Percentiles rank a stretch among this genome's conserved stretches.
Evolutionary conservation across 2,888 invertebrate species (phyloP).

Genomic region (Drosophila ezoana): DNA sequence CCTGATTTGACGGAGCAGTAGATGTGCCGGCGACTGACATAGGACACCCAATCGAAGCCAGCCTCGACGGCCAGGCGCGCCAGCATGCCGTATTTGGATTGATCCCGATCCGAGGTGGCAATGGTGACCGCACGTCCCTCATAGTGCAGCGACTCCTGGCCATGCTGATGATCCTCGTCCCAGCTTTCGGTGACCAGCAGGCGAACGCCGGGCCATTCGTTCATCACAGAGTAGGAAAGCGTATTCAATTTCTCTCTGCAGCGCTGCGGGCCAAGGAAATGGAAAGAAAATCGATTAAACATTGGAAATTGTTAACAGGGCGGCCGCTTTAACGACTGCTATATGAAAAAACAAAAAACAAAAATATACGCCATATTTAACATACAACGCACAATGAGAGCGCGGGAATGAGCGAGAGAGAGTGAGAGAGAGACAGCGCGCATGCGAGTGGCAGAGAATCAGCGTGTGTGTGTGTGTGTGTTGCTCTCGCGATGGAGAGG

Average conservation of each 20-base stretch:
- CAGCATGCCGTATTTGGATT: constrained; percentile 97
- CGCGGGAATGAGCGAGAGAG: constrained; percentile 15
- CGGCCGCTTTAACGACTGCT: constrained; percentile 17
- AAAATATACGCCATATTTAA: constrained; percentile 69
- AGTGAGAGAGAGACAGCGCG: constrained; percentile 33
- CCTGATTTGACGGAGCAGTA: constrained; percentile 99
- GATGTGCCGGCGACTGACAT: constrained; percentile 96
- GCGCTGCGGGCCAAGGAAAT: constrained; percentile 87
- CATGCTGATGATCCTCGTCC: constrained; percentile 93
- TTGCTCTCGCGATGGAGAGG: constrained; percentile 52
- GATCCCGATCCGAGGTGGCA: constrained; percentile 96
- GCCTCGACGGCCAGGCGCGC: constrained; percentile 98
- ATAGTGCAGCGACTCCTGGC: constrained; percentile 94
- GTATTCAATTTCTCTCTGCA: constrained; percentile 98
- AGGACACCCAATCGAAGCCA: constrained; percentile 99
- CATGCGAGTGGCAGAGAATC: constrained; percentile 24
- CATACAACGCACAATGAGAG: constrained; percentile 32
- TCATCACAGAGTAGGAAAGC: constrained; percentile 98
- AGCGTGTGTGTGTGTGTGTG: constrained; percentile 30
- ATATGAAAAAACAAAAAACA: constrained; percentile 25
- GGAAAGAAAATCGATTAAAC: constrained; percentile 38
- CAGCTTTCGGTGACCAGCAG: constrained; percentile 97
- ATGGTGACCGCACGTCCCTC: constrained; percentile 98
- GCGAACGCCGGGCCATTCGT: constrained; percentile 98
- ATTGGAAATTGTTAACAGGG: constrained; percentile 27